A percentile compares a stretch with the other conserved stretches of the same genome.
These are phyloP conservation scores for Steinernema scapterisci DNA, from an alignment of 2,888 invertebrate species.

Conservation along the genomic window DNA sequence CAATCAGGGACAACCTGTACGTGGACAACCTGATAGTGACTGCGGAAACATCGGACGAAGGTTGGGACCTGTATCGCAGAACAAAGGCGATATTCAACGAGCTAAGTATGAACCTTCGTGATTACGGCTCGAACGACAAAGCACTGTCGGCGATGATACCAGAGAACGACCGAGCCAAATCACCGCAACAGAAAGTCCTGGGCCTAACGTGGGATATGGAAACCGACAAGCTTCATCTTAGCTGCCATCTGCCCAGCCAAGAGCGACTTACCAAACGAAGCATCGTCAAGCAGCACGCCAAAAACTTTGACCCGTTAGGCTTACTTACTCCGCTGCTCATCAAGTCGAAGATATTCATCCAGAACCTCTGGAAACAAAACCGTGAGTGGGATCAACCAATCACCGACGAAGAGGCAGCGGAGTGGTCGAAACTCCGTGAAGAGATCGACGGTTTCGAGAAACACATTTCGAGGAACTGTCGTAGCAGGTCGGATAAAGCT, in stretches of 20 bases:
- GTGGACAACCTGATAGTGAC: slow-evolving; percentile 49
- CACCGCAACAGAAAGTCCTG: slow-evolving; percentile 35
- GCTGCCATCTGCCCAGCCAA: neutral
- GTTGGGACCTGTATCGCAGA: neutral
- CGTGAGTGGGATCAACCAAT: neutral
- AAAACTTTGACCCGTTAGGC: slow-evolving; percentile 63
- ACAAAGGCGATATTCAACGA: slow-evolving; percentile 35
- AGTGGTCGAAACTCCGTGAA: neutral
- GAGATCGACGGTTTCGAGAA: neutral
- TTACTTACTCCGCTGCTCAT: slow-evolving; percentile 52
- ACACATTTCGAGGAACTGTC: neutral
- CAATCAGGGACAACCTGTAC: slow-evolving; percentile 42
- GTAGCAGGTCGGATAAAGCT: neutral
- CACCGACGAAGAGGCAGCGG: neutral
- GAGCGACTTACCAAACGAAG: slow-evolving; percentile 51
- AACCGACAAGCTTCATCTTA: slow-evolving; percentile 24
- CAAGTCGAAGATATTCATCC: slow-evolving; percentile 54
- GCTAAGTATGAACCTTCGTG: slow-evolving; percentile 42
- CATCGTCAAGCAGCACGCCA: slow-evolving; percentile 49
- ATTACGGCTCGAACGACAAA: slow-evolving; percentile 43
- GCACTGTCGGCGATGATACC: slow-evolving; percentile 28
- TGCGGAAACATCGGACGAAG: neutral
- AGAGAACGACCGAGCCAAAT: neutral
- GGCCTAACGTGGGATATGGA: slow-evolving; percentile 46
- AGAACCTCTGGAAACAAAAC: slow-evolving; percentile 52